Conservation (phyloP, 2,113 vertebrate genomes). For the Rhinogobius similis region DNA sequence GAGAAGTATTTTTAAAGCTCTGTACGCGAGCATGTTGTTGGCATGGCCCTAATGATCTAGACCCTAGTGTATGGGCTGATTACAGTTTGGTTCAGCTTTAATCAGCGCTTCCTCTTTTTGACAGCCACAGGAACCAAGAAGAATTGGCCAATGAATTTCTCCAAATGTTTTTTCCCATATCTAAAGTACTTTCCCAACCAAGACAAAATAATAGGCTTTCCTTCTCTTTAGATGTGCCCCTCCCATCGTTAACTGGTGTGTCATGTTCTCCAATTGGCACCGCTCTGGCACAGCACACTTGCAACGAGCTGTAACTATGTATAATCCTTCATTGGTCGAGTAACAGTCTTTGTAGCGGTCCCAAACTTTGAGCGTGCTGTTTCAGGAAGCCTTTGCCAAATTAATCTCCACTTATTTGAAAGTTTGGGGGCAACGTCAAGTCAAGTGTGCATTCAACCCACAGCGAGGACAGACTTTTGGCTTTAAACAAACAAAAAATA, state of each 20-base stretch:
- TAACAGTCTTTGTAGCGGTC: neutral
- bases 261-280: constrained; percentile 37
- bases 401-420: neutral
- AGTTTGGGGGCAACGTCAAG: neutral
- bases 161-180: constrained; percentile 42
- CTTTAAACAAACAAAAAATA: neutral
- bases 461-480: neutral
- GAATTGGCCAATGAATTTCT: constrained; percentile 50
- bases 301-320: constrained; percentile 23
- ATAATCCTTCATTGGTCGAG: constrained; percentile 31
- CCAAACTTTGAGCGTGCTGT: neutral
- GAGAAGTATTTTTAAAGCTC: constrained; percentile 8
- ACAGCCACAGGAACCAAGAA: constrained; percentile 56
- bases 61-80: constrained; percentile 54
- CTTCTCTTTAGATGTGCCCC: constrained; percentile 13
- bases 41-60: constrained; percentile 39
- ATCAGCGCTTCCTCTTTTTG: constrained; percentile 63
- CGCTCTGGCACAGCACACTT: constrained; percentile 32
- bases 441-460: neutral
- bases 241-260: constrained; percentile 28
- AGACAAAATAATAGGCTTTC: constrained; percentile 54
- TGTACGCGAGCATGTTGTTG: constrained; percentile 25
- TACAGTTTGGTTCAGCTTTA: constrained; percentile 62
- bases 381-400: neutral
- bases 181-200: constrained; percentile 36